Conservation (phyloP, 2,888 invertebrate species). For the Phoenoteleia sp. region DNA sequence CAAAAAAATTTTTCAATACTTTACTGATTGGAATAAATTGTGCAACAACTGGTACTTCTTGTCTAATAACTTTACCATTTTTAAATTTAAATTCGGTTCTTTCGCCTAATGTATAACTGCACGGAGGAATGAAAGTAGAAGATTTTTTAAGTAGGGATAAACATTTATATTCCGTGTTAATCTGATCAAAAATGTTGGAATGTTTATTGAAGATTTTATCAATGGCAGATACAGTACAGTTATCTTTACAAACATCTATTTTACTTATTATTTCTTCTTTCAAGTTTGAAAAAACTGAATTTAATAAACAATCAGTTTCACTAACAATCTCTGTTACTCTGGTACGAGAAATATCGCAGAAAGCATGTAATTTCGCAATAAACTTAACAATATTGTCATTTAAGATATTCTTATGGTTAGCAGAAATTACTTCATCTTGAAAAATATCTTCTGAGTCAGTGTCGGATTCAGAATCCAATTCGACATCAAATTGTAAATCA, state of each 20-base stretch:
- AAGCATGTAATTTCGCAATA: not conserved
- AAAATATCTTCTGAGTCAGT: too few relatives aligned
- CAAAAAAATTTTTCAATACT: constrained; percentile 61
- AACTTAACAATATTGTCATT: too few relatives aligned
- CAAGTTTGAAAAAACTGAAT: not conserved
- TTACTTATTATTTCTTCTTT: not conserved
- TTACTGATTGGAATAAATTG: constrained; percentile 56
- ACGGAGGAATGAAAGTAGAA: constrained; percentile 9
- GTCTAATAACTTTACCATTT: constrained; percentile 10
- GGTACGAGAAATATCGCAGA: not conserved
- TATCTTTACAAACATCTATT: not conserved
- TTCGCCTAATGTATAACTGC: constrained; percentile 40
- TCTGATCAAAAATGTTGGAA: not conserved
- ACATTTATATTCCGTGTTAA: constrained; percentile 3
- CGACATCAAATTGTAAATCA: too few relatives aligned
- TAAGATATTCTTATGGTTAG: too few relatives aligned
- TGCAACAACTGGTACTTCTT: constrained; percentile 35
- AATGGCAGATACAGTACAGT: not conserved
- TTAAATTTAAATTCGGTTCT: constrained; percentile 27
- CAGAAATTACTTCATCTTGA: too few relatives aligned
- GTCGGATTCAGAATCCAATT: too few relatives aligned
- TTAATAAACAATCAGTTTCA: not conserved
- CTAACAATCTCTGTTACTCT: not conserved
- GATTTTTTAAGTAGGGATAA: not conserved
- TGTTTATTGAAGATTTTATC: not conserved